Evolutionary conservation across 1,140 invertebrate species (phyloP).

Genomic region (Chironomus striatipennis): DNA sequence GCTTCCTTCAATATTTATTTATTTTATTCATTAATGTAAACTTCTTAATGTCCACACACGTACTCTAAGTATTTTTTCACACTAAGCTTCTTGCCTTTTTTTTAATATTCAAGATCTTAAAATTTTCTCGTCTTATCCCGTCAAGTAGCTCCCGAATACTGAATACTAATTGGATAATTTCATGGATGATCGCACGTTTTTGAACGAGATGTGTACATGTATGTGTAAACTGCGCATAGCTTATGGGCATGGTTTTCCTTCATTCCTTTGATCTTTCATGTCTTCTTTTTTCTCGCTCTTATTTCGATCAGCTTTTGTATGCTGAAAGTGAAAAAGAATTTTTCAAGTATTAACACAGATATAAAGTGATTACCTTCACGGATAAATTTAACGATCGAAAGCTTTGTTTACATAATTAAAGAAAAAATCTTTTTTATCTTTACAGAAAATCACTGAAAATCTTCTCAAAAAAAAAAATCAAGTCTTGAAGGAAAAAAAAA

Average conservation of each 20-base stretch:
- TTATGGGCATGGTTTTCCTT: neutral
- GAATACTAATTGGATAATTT: constrained; percentile 21
- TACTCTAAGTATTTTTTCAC: neutral
- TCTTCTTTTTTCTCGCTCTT: neutral
- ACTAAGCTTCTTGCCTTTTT: neutral
- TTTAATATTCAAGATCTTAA: neutral
- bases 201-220: neutral
- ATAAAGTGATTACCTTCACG: too few species aligned
- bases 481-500: too few species aligned
- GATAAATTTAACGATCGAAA: too few species aligned
- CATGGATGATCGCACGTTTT: neutral
- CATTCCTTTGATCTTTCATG: neutral
- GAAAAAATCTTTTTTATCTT: too few species aligned
- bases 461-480: too few species aligned
- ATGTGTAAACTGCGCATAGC: neutral
- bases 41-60: neutral
- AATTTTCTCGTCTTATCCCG: neutral
- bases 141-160: constrained; percentile 16
- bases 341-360: too few species aligned
- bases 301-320: neutral
- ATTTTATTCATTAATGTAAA: constrained; percentile 22
- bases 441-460: too few species aligned
- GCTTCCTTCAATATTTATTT: constrained; percentile 20
- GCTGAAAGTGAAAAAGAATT: too few species aligned
- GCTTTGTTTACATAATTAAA: too few species aligned